Percentiles rank a stretch among this genome's conserved stretches.
Conservation (phyloP, 2,797 vertebrate species). For the Dipus sagitta region DNA sequence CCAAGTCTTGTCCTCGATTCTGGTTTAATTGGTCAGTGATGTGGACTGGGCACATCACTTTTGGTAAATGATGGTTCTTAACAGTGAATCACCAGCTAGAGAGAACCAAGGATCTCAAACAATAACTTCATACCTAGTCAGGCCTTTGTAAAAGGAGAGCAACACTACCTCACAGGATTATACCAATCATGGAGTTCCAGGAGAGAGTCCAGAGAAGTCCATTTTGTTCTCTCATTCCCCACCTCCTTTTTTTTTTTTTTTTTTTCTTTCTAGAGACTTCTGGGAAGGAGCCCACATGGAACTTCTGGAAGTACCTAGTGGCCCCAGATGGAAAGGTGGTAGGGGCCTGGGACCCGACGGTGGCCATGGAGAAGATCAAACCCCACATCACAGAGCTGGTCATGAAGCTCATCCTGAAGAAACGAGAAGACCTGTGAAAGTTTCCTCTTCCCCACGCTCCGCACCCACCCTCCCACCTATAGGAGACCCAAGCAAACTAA, state of each 20-base stretch:
- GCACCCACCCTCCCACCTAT: neutral
- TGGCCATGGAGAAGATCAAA: constrained; percentile 93
- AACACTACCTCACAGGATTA: too few relatives aligned
- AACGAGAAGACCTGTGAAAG: constrained; percentile 94
- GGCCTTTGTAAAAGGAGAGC: neutral
- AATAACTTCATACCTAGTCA: constrained; percentile 30
- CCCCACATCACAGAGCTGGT: constrained; percentile 93
- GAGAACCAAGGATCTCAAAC: constrained; percentile 43
- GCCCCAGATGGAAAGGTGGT: constrained; percentile 94
- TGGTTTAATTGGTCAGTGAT: neutral
- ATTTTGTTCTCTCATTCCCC: constrained; percentile 55
- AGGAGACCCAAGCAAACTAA: constrained; percentile 55
- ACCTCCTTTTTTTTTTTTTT: neutral
- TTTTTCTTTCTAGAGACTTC: constrained; percentile 91
- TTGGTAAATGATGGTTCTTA: constrained; percentile 34
- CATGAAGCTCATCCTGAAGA: constrained; percentile 95
- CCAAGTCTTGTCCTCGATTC: neutral
- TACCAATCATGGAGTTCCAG: too few relatives aligned
- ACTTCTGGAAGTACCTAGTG: constrained; percentile 98
- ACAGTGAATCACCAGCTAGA: constrained; percentile 7
- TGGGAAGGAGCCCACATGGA: constrained; percentile 96
- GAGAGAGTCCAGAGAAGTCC: neutral
- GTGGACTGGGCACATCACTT: too few relatives aligned
- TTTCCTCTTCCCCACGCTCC: neutral
- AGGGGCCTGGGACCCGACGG: constrained; percentile 94